Evolutionary conservation across 2,113 vertebrate species (phyloP), one percentile per base, ranked within the genome.

Genomic region (Peromyscus maniculatus): DNA sequence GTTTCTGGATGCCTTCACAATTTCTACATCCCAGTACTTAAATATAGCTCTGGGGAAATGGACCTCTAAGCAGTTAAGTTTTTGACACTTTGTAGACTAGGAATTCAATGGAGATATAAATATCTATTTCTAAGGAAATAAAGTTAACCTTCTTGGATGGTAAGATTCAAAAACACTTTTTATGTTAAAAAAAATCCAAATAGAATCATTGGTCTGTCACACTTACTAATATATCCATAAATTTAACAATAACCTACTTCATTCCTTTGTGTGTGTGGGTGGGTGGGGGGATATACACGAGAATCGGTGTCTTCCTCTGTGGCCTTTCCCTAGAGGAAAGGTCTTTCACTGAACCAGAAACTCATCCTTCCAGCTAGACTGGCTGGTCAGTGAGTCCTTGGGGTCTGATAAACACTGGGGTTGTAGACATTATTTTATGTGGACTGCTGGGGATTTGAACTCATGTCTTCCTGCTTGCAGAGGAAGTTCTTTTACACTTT

Each of bases 41-140:
- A 95, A 97, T 62, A 82, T 67, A 97, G 31, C 49, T 46, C 49
- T 43, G 28, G 13, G 28, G 78, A 97, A 94, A 59, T 82, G 43
- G 39, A 39, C 52, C 77, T 87, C 57, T 77, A 36, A 82, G 57
- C 59, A 26, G 71, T 52, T n/a, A 94, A 55, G 15, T 69, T 77
- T 83, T 88, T 87, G 28, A 33, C 39, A 39, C 28, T 90, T 91
- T 6, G 28, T 74, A 55, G 69, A 22, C 64, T 55, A 71, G 49
- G 71, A 86, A 72, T 83, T 93, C 17, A 87, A 28, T 46, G 49
- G n/a, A 91, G 66, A 80, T 24, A 55, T 80, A 36, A 78, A 31
- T 64, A 46, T 83, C 36, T 26, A 74, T 43, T 80, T 64, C 46
- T 87, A 80, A 67, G 87, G 16, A 93, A 33, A 69, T 69, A 82